Conservation (phyloP, 2,888 invertebrate genomes). For the Metopia argyrocephala region DNA sequence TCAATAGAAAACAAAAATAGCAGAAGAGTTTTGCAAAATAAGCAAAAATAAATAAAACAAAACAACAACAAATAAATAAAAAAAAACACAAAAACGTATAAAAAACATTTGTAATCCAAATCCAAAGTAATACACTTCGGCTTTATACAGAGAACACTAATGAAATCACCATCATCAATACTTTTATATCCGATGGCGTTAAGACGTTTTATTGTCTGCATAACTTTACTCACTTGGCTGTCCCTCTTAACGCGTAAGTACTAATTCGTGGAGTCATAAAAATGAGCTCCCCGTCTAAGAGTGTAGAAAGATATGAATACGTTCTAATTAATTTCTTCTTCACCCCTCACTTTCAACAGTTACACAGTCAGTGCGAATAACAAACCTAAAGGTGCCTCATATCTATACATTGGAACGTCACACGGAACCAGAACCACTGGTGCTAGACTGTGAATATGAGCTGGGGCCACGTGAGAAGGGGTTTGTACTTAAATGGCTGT, state of each 20-base stretch:
- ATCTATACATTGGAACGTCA: slow-evolving; percentile 77
- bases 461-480: slow-evolving; percentile 76
- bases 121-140: no score
- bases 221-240: slow-evolving; percentile 73
- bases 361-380: slow-evolving; percentile 77
- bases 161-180: slow-evolving; percentile 55
- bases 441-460: slow-evolving; percentile 78
- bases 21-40: not conserved
- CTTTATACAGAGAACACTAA: slow-evolving; percentile 45
- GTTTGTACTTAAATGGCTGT: slow-evolving; percentile 78
- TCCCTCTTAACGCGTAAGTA: slow-evolving; percentile 73
- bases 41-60: not conserved
- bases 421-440: slow-evolving; percentile 75
- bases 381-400: slow-evolving; percentile 78
- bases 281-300: no score
- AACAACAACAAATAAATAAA: not conserved
- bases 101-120: slow-evolving; percentile 39
- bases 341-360: slow-evolving; percentile 66
- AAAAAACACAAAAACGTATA: not conserved
- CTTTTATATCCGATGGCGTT: slow-evolving; percentile 72
- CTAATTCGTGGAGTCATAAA: no score
- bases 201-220: slow-evolving; percentile 71
- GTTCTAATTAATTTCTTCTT: not conserved
- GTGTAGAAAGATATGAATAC: no score
- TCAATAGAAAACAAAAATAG: not conserved